These are phyloP conservation scores for Chaetoderma sp. DNA, from an alignment of 2,888 invertebrate species.

Conservation along the genomic window DNA sequence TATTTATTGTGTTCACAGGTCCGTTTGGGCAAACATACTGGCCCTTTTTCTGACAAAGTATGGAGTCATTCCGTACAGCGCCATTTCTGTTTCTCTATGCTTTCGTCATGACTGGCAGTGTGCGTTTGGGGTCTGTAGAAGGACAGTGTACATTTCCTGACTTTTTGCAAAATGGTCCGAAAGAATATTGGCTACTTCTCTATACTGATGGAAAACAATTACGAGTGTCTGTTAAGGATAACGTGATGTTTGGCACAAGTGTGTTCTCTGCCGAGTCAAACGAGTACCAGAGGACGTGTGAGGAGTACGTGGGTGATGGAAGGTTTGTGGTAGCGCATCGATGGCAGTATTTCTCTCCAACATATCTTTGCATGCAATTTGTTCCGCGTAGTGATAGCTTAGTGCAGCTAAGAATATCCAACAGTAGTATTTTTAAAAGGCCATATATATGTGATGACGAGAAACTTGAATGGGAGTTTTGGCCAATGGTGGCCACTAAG, in stretches of 20 bases:
- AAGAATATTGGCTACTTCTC: background rate
- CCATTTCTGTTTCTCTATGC: too few species aligned
- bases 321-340: conserved; percentile 46
- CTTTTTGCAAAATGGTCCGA: background rate
- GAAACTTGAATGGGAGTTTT: conserved; percentile 50
- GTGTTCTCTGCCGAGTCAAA: background rate
- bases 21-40: too few species aligned
- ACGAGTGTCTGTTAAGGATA: background rate
- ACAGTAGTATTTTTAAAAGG: background rate
- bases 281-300: conserved; percentile 16
- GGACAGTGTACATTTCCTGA: background rate
- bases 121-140: too few species aligned
- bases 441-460: conserved; percentile 45
- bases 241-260: background rate
- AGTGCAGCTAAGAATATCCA: conserved; percentile 51
- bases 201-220: background rate
- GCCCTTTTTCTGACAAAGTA: too few species aligned
- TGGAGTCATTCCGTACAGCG: too few species aligned
- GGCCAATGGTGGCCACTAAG: conserved; percentile 46
- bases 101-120: too few species aligned
- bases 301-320: conserved; percentile 29
- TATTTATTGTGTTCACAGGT: too few species aligned
- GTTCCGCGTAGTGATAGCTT: conserved; percentile 49
- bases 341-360: conserved; percentile 23
- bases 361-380: conserved; percentile 57